These are phyloP conservation scores for Phrynocephalus guinanensis DNA, from an alignment of 2,797 vertebrate genomes.

Conservation along the genomic window DNA sequence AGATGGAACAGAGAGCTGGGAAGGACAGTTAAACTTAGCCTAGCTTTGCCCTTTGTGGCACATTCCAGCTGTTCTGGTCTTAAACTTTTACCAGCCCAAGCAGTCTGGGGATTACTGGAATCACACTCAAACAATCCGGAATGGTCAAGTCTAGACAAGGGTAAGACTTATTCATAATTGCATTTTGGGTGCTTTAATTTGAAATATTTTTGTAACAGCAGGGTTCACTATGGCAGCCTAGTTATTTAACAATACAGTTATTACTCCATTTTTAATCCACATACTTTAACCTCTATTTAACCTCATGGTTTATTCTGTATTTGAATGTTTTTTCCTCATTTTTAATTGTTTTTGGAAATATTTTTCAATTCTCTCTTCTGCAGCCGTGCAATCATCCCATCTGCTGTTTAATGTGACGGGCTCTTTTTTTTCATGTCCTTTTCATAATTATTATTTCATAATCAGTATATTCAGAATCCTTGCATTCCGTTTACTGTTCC, in stretches of 20 bases:
- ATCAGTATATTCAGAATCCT: slow-evolving; percentile 10
- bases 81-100: neutral
- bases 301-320: neutral
- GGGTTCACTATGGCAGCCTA: neutral
- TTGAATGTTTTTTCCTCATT: neutral
- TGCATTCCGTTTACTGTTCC: slow-evolving; percentile 16
- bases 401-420: neutral
- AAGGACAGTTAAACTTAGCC: neutral
- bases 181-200: neutral
- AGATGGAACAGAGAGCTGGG: neutral
- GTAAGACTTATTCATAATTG: neutral
- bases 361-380: neutral
- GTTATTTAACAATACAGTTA: neutral
- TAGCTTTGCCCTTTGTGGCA: neutral
- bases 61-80: neutral
- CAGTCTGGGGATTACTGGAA: too few species aligned
- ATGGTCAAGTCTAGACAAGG: neutral
- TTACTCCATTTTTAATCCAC: neutral
- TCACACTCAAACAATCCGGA: too few species aligned
- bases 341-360: neutral
- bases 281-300: neutral
- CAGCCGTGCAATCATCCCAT: neutral
- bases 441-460: slow-evolving; percentile 18
- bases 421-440: slow-evolving; percentile 2
- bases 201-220: neutral